A percentile compares a stretch with the other conserved stretches of the same genome.
phyloP scores from a whole-genome alignment of 2,888 invertebrate species.

The Gymnocheta viridis region DNA sequence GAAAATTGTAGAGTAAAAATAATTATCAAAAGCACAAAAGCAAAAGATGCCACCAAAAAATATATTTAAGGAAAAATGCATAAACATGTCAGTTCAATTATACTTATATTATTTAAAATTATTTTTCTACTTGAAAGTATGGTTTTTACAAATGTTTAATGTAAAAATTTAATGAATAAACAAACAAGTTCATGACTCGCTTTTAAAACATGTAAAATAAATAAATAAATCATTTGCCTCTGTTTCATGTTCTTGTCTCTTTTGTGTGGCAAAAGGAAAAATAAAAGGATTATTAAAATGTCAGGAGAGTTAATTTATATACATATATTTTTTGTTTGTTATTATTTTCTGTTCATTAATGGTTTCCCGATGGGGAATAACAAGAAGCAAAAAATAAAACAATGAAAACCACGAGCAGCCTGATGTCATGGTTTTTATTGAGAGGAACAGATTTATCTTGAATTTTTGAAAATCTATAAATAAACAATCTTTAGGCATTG shows the following conservation, averaged over 20 bases:
- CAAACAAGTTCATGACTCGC: slow-evolving; percentile 51
- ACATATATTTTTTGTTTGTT: slow-evolving; percentile 1
- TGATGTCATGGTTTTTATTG: slow-evolving; percentile 43
- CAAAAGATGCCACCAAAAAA: not conserved
- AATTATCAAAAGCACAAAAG: not conserved
- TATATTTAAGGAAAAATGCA: slow-evolving; percentile 30
- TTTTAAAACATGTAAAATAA: slow-evolving; percentile 22
- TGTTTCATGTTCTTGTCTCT: slow-evolving; percentile 19
- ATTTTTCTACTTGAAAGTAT: not conserved
- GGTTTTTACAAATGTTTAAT: slow-evolving; percentile 21
- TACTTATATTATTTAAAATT: not conserved
- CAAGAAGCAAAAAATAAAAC: not conserved
- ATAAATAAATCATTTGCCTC: slow-evolving; percentile 60
- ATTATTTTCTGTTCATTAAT: slow-evolving; percentile 26
- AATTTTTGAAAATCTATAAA: slow-evolving; percentile 40
- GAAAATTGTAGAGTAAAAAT: slow-evolving; percentile 3
- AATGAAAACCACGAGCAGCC: not conserved
- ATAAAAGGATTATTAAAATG: slow-evolving; percentile 59
- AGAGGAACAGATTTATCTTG: slow-evolving; percentile 10
- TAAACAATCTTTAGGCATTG: slow-evolving; percentile 18
- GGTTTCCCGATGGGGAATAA: slow-evolving; percentile 22
- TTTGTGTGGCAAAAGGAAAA: slow-evolving; percentile 4
- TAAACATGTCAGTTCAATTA: slow-evolving; percentile 22
- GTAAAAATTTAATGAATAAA: slow-evolving; percentile 16
- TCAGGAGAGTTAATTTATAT: slow-evolving; percentile 53